Evolutionary conservation across 1,140 invertebrate species (phyloP), one percentile per base, ranked within the genome.

Genomic region (Heliconius hewitsoni): DNA sequence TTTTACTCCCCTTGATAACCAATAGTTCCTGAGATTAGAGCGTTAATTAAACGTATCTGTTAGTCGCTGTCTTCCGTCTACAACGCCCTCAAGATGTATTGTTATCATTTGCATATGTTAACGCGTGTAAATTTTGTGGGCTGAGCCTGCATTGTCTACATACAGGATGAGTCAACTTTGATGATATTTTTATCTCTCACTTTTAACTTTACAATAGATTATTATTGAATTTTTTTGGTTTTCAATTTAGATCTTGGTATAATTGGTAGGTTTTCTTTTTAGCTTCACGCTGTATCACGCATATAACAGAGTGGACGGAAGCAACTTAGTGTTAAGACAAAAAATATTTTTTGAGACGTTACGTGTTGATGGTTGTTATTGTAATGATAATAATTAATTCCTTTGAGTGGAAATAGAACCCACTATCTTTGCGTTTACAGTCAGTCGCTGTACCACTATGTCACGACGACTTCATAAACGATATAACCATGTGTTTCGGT

Each of bases 21-120:
- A 52, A 52, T 52, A 52, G 50, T 52, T 52, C 18, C 8, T 52
- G 18, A 19, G 50, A 1, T 52, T 8, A 19, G 50, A 52, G 6
- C 18, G 50, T 8, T 8, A 52, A 52, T 52, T 19, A 6, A 52
- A 46, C 8, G 23, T n/a, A 3, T n/a, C 19, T 57, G 2, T 6
- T 57, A 70, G 42, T 57, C 39, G 13, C n/a, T 39, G 50, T 50
- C 52, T 46, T 42, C n/a, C 19, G 73, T 81, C 73, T 81, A 27
- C 73, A 23, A 30, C 8, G 16, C 18, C 1, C 18, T 23, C 71
- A 80, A 80, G 81, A 80, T 78, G 60, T 84, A 84, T 82, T 82
- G 83, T 79, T 81, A 78, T 82, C 80, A 84, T 86, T 85, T 84
- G 79, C 84, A 85, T 86, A 82, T 81, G 81, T 86, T 86, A 84